Evolutionary conservation across 2,888 invertebrate species (phyloP).

Genomic region (Cataglyphis cursor): DNA sequence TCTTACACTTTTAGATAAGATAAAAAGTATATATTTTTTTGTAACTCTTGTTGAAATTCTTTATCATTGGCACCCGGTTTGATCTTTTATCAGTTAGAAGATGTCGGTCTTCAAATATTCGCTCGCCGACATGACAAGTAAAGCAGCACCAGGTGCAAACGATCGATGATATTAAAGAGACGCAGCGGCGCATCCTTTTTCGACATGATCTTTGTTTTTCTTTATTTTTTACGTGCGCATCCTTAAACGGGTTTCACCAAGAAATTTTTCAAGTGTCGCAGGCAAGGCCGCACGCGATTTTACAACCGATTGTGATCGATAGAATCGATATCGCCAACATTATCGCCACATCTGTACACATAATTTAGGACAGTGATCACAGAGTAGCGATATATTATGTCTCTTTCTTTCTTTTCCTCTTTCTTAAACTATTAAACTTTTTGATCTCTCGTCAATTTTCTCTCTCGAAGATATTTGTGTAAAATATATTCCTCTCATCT

Average conservation of each 20-base stretch:
- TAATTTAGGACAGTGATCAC: slow-evolving; percentile 15
- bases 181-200: slow-evolving; percentile 12
- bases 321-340: slow-evolving; percentile 10
- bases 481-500: background rate
- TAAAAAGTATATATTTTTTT: background rate
- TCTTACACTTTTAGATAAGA: background rate
- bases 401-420: background rate
- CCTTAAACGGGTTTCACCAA: slow-evolving; percentile 4
- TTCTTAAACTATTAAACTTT: background rate
- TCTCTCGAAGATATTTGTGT: background rate
- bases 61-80: slow-evolving; percentile 21
- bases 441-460: background rate
- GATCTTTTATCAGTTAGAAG: slow-evolving; percentile 26
- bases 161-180: slow-evolving; percentile 66
- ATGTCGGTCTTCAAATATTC: slow-evolving; percentile 34
- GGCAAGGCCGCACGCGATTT: slow-evolving; percentile 31
- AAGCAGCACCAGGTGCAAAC: slow-evolving; percentile 68
- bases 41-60: background rate
- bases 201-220: slow-evolving; percentile 10
- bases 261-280: background rate
- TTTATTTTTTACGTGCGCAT: slow-evolving; percentile 9
- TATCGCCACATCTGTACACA: slow-evolving; percentile 2
- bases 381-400: background rate
- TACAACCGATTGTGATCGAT: slow-evolving; percentile 18
- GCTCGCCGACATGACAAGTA: slow-evolving; percentile 37